These are phyloP conservation scores for Sebastolobus alascanus DNA, from an alignment of 2,797 vertebrate genomes.

Conservation along the genomic window DNA sequence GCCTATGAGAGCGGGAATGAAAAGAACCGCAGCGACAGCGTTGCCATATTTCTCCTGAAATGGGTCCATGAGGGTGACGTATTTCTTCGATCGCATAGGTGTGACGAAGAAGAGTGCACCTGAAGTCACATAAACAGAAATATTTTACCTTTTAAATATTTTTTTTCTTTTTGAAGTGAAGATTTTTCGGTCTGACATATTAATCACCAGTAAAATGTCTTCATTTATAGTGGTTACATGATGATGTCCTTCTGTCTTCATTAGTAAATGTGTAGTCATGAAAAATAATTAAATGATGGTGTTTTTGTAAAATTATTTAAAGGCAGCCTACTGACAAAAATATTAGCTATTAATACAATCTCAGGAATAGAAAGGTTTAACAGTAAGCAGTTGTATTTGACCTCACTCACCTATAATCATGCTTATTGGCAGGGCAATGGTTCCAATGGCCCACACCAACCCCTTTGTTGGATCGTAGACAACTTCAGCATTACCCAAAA, in stretches of 20 bases:
- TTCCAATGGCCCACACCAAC: conserved; percentile 78
- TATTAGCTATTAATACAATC: background rate
- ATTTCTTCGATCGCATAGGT: conserved; percentile 81
- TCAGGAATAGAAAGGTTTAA: background rate
- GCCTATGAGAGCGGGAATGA: conserved; percentile 80
- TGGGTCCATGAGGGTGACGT: conserved; percentile 85
- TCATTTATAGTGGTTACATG: background rate
- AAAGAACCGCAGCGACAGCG: conserved; percentile 73
- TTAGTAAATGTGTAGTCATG: no score
- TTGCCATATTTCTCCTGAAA: conserved; percentile 84
- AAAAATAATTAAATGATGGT: no score
- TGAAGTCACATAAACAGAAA: conserved; percentile 34
- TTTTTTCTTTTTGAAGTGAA: no score
- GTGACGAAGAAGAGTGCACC: conserved; percentile 83
- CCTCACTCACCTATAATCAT: conserved; percentile 76
- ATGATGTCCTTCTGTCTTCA: background rate
- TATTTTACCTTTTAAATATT: background rate
- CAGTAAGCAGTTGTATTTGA: background rate
- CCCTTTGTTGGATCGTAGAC: conserved; percentile 81
- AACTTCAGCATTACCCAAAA: conserved; percentile 81
- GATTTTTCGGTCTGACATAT: no score
- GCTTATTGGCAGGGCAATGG: conserved; percentile 73
- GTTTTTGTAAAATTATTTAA: background rate
- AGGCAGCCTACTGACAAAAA: background rate
- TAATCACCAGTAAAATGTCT: background rate